Evolutionary conservation across 1,140 invertebrate species (phyloP).

Genomic region (Tribolium madens): DNA sequence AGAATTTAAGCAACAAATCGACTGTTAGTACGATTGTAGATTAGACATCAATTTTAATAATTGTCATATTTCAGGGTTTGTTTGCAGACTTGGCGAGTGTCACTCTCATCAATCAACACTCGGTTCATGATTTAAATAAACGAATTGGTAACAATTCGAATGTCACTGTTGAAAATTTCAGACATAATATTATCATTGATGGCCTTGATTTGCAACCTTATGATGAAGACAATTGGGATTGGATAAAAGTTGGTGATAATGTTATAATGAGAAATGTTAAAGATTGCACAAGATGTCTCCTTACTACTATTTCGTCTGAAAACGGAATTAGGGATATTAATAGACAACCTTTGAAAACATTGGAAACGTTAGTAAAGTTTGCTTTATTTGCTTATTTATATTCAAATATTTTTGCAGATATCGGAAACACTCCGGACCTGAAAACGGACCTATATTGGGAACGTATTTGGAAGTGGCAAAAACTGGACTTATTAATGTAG

Average conservation of each 20-base stretch:
- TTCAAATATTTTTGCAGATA: constrained; percentile 57
- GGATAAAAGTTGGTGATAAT: constrained; percentile 74
- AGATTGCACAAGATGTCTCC: constrained; percentile 74
- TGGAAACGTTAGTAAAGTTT: constrained; percentile 67
- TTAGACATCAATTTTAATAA: background rate
- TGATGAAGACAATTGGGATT: constrained; percentile 79
- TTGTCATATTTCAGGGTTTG: constrained; percentile 52
- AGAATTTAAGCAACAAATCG: constrained; percentile 52
- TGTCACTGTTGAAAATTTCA: constrained; percentile 71
- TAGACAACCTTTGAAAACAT: constrained; percentile 70
- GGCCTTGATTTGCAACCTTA: constrained; percentile 69
- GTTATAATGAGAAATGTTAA: constrained; percentile 73
- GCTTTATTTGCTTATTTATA: no score
- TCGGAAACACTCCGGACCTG: constrained; percentile 50
- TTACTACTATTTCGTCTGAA: constrained; percentile 71
- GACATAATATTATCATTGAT: constrained; percentile 77
- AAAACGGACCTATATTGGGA: constrained; percentile 57
- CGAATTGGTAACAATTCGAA: constrained; percentile 67
- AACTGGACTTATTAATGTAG: constrained; percentile 56
- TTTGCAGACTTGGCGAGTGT: constrained; percentile 58
- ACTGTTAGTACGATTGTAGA: constrained; percentile 47
- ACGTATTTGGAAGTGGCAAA: constrained; percentile 55
- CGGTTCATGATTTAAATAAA: constrained; percentile 74
- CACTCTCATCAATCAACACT: constrained; percentile 72
- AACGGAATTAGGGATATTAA: constrained; percentile 68